Conservation (phyloP, 2,888 invertebrate species). For the Erebia ligea region DNA sequence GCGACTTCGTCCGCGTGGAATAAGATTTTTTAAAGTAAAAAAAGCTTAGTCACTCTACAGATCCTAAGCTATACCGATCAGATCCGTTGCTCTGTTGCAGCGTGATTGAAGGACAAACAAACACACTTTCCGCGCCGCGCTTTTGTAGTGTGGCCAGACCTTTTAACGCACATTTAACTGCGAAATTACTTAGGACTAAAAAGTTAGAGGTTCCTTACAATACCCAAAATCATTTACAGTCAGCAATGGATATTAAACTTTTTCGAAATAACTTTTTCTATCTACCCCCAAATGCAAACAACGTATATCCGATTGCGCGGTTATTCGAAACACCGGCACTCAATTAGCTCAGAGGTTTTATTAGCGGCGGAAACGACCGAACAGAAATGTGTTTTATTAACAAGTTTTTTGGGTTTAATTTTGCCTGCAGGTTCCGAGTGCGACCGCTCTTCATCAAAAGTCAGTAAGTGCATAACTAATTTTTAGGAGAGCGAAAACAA, state of each 20-base stretch:
- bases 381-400: conserved; percentile 1
- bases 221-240: conserved; percentile 22
- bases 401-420: conserved; percentile 8
- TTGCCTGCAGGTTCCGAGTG: background rate
- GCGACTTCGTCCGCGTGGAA: no score
- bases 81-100: no score
- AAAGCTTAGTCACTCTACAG: no score
- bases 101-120: no score
- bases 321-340: conserved; percentile 35
- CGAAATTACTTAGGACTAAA: no score
- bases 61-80: no score
- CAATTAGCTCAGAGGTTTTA: conserved; percentile 37
- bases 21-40: no score
- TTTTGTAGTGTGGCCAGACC: no score
- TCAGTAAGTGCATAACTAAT: background rate
- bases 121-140: no score
- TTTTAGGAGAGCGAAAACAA: background rate
- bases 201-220: no score
- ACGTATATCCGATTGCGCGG: conserved; percentile 37
- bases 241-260: conserved; percentile 33
- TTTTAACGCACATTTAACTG: no score
- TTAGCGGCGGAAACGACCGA: conserved; percentile 9
- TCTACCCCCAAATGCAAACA: conserved; percentile 36
- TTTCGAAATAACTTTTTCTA: conserved; percentile 25
- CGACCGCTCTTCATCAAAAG: background rate